Base-by-base conservation (phyloP, 2,888 invertebrate species). In the Sipha maydis region DNA sequence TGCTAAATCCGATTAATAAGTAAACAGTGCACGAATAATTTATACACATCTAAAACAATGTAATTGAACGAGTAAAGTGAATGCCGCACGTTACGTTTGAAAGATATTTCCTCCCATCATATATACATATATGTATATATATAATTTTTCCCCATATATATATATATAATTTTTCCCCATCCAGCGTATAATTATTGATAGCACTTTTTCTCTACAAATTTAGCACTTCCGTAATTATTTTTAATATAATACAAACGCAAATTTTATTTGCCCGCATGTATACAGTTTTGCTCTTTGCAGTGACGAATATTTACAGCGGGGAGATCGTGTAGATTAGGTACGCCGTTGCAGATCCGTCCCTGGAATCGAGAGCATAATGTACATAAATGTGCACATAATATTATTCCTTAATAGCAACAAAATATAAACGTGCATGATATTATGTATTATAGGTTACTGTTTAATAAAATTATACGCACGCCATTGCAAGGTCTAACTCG, bases 1-100 rank as follows among this genome's bases (percentile, higher is more conserved):
- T 54, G 82, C 80, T 67, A 41, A 71, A 75, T 48, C 75, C 75
- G 82, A 41, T 88, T 82, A 88, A 88, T 88, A 88, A 25, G 80
- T 82, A 82, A 88, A 88, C 75, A 88, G 82, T 4, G 11, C 71
- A 38, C 48, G 75, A 88, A 88, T 88, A 82, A 88, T 88, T 88
- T 75, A 88, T 80, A 41, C 80, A 61, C 80, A 82, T 88, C 80
- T 76, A 61, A 88, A 75, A 75, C 67, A 82, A 76, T 76, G 61
- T 88, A 88, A 88, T 82, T 82, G 88, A 88, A 88, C 88, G 88
- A 54, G 73, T 85, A 71, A 85, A 85, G 69, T 34, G 48, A 79
- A 41, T 48, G 76, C 61, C 61, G 8, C 61, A 28, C 76, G 14
- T 77, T 54, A 80, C 73, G 38, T 79, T 56, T 85, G 48, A 38